Evolutionary conservation across 2,113 vertebrate species (phyloP).

Genomic region (Crotalus helleri): DNA sequence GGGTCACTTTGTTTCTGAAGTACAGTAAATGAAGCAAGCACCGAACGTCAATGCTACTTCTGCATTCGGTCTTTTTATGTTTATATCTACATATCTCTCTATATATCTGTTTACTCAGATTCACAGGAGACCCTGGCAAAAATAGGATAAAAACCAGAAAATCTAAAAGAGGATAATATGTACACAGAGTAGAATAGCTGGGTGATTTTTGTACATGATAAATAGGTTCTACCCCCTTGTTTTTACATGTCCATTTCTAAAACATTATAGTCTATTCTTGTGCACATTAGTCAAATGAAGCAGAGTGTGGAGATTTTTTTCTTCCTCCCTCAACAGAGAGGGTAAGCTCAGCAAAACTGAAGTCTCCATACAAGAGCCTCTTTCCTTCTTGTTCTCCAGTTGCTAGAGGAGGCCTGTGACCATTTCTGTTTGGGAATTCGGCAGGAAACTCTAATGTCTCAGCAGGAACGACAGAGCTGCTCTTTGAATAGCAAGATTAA

Average conservation of each 20-base stretch:
- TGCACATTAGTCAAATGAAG: not conserved
- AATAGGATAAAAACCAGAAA: not conserved
- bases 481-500: accelerated
- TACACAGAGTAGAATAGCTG: not conserved
- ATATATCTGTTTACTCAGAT: not conserved
- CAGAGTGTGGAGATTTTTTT: not conserved
- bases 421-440: not conserved
- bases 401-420: not conserved
- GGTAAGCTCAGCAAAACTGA: not conserved
- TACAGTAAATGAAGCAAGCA: not conserved
- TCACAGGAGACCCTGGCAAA: not conserved
- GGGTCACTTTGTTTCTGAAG: not conserved
- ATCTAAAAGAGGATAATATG: not conserved
- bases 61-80: not conserved
- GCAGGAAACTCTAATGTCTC: not conserved
- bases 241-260: not conserved
- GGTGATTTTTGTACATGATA: not conserved
- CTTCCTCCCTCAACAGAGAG: not conserved
- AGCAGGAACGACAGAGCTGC: not conserved
- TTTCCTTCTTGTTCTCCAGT: not conserved
- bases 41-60: not conserved
- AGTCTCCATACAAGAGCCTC: not conserved
- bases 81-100: not conserved
- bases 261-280: not conserved
- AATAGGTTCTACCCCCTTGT: not conserved